Base-by-base conservation (phyloP, 2,797 vertebrate genomes). In the Phataginus tricuspis region DNA sequence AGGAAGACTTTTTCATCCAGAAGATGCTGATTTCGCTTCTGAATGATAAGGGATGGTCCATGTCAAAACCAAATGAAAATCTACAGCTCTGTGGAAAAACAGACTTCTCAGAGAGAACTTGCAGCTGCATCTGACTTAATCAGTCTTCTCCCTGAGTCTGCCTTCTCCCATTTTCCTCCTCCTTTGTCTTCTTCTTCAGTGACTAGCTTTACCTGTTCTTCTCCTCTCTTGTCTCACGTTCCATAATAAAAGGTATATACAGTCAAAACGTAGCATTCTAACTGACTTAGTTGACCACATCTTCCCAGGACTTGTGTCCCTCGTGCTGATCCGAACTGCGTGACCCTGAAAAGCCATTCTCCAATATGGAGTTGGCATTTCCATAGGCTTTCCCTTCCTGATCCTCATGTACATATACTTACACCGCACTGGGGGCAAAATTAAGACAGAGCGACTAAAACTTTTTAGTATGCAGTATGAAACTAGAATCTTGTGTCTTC, bases 11-110 rank as follows among this genome's bases (percentile, higher is more conserved):
- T 45, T 82, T 96, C 95, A 97, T 95, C 87, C 21, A 95, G 86
- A 97, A 96, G 53, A 89, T 23, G n/a, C 27, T 96, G 75, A 71
- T 85, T 95, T 95, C 18, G 15, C 45, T 96, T 91, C 57, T 94
- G 51, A 59, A 4, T 79, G 86, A 78, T 89, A 74, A 97, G 12
- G 37, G 42, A 96, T 94, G 75, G 55, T 9, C 13, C 5, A 68
- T 82, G 77, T 92, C 86, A 98, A 98, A 98, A 96, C 6, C 86
- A 96, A 97, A 96, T 72, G 27, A 91, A 93, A 96, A 63, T 45
- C 61, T 94, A 85, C 4, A 59, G 31, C 37, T 84, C 3, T 86
- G 25, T 77, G 16, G 95, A 71, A 98, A 96, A 79, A 25, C 49
- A 93, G 72, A 89, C 39, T 78, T 75, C 14, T 78, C 25, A 85